Base-by-base conservation (phyloP, 2,113 vertebrate species). In the Elanoides forficatus region DNA sequence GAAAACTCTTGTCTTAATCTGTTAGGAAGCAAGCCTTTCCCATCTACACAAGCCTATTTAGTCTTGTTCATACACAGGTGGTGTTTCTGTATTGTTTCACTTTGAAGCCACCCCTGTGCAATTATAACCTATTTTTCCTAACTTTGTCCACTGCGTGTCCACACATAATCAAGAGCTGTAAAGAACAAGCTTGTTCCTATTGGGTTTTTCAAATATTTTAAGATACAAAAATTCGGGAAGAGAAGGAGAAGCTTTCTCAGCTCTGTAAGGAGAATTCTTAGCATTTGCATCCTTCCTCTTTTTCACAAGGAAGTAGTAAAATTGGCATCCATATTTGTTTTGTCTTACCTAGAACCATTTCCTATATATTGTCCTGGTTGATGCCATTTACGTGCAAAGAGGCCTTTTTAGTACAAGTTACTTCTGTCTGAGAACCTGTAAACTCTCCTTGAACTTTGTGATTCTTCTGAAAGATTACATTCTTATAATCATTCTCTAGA, bases 361-460 rank as follows among this genome's bases (percentile, higher is more conserved):
- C 23, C 30, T 84, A 47, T 42, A 71, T 0, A 0, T 17, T 10
- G 0, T 84, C 70, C 14, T 50, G 18, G 6, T 29, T 90, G 30
- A 60, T 92, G 42, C 50, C 29, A 15, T 86, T 94, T 86, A 48
- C 13, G 22, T 63, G 23, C 47, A 27, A 58, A 72, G 67, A 66
- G 23, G 63, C 12, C 45, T 94, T 90, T 90, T 81, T 56, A 72
- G 34, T 72, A 27, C 1, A 8, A 75, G 20, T 32, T 50, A 12
- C 15, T 96, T 95, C 92, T 93, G 27, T 72, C 79, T 72, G 79
- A 66, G 21, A 72, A 30, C 19, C 0, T 88, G 14, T 68, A 63
- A 93, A 72, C 10, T 40, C 40, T 86, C 58, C 58, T 73, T 83
- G 48, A 67, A 59, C 58, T 63, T 53, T 72, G 21, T 81, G 40